A percentile compares a stretch with the other conserved stretches of the same genome.
Conservation (phyloP, 2,113 vertebrate species). For the Turdus rufiventris region DNA sequence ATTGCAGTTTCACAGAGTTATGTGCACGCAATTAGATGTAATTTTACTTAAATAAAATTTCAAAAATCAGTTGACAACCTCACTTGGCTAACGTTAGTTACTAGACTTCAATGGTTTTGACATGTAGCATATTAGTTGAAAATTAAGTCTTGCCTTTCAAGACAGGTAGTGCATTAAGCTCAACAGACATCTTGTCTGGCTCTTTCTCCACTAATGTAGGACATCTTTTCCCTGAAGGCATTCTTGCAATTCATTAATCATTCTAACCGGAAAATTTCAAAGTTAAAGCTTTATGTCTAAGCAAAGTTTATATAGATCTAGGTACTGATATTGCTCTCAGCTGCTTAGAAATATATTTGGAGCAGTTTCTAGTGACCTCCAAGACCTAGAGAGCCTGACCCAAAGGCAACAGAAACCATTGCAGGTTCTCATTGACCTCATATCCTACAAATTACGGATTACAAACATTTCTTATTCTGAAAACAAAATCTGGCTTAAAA, state of each 20-base stretch:
- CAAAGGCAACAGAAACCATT: not conserved
- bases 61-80: not conserved
- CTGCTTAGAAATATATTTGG: not conserved
- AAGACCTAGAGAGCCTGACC: not conserved
- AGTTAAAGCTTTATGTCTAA: not conserved
- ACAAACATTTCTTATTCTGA: not conserved
- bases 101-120: not conserved
- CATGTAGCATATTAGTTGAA: not conserved
- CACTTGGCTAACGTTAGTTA: not conserved
- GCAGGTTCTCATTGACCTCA: not conserved
- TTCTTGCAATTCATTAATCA: slow-evolving; percentile 2
- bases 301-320: not conserved
- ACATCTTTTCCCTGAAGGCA: not conserved
- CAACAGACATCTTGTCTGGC: not conserved
- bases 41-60: not conserved
- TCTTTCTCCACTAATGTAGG: not conserved
- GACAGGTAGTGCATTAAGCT: not conserved
- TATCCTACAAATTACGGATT: not conserved
- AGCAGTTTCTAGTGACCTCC: not conserved
- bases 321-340: not conserved
- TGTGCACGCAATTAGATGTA: not conserved
- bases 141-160: not conserved
- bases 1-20: not conserved
- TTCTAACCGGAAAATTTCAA: not conserved
- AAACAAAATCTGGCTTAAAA: not conserved